Evolutionary conservation across 2,113 vertebrate species (phyloP).

Genomic region (Calonectris borealis): DNA sequence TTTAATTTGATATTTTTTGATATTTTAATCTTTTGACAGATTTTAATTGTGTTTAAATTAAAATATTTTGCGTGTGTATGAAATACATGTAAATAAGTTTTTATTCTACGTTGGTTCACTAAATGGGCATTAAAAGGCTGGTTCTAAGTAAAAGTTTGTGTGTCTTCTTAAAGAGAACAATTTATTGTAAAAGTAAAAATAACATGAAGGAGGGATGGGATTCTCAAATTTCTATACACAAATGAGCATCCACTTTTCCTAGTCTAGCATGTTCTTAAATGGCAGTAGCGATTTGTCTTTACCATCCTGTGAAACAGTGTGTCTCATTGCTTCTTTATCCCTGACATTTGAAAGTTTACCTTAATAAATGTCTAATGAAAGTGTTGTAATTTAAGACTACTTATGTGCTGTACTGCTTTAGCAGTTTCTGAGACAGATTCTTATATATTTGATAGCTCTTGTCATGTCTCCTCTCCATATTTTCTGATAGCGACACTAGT

Average conservation of each 20-base stretch:
- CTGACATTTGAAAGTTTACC: neutral
- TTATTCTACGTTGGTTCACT: neutral
- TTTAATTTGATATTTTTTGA: conserved; percentile 34
- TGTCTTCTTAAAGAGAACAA: neutral
- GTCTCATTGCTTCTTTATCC: neutral
- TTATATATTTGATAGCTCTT: neutral
- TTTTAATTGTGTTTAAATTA: conserved; percentile 36
- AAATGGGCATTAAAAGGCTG: conserved; percentile 5
- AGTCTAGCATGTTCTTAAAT: neutral
- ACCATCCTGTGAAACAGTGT: neutral
- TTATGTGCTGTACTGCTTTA: neutral
- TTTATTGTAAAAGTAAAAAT: neutral
- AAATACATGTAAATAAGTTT: conserved; percentile 22
- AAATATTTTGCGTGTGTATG: neutral
- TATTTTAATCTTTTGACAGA: neutral
- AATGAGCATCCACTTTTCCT: neutral
- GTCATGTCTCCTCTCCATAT: neutral
- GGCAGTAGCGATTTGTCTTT: neutral
- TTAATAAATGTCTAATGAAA: neutral
- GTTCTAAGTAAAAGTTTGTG: neutral
- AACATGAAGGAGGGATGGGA: neutral
- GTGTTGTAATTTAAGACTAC: neutral
- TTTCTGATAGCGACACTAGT: neutral
- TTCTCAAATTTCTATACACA: neutral
- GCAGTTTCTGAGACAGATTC: neutral